A percentile compares a stretch with the other conserved stretches of the same genome.
These are phyloP conservation scores for Dreissena polymorpha DNA, from an alignment of 1,140 invertebrate genomes.

Conservation along the genomic window DNA sequence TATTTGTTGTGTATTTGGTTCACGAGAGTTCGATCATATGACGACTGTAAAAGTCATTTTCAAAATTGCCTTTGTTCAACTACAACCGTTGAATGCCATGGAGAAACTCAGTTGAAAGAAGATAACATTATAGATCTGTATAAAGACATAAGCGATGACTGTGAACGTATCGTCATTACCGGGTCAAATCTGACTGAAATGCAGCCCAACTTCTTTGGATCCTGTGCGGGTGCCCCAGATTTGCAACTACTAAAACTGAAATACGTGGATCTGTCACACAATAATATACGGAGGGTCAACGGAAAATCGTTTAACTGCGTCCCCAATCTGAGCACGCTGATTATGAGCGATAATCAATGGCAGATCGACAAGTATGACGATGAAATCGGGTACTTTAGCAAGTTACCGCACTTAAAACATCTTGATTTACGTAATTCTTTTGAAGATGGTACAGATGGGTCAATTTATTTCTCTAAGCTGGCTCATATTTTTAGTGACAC, in stretches of 20 bases:
- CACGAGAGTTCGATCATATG: neutral
- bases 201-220: constrained; percentile 34
- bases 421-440: constrained; percentile 48
- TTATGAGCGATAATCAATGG: constrained; percentile 56
- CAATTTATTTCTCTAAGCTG: constrained; percentile 29
- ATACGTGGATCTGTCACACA: constrained; percentile 55
- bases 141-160: constrained; percentile 25
- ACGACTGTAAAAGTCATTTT: constrained; percentile 25
- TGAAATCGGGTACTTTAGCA: constrained; percentile 45
- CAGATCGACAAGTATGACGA: constrained; percentile 3
- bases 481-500: constrained; percentile 42
- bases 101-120: constrained; percentile 9
- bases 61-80: constrained; percentile 37
- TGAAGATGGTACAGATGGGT: constrained; percentile 35
- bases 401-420: constrained; percentile 10
- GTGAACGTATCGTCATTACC: constrained; percentile 35
- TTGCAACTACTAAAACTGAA: constrained; percentile 10
- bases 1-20: neutral
- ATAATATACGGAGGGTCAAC: constrained; percentile 48
- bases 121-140: constrained; percentile 34
- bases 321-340: constrained; percentile 34
- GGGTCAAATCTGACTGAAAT: constrained; percentile 42
- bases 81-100: constrained; percentile 26
- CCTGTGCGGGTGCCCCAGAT: constrained; percentile 19
- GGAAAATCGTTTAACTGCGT: constrained; percentile 56